Evolutionary conservation across 2,888 invertebrate genomes (phyloP), one percentile per base, ranked within the genome.

Genomic region (Volucella bombylans): DNA sequence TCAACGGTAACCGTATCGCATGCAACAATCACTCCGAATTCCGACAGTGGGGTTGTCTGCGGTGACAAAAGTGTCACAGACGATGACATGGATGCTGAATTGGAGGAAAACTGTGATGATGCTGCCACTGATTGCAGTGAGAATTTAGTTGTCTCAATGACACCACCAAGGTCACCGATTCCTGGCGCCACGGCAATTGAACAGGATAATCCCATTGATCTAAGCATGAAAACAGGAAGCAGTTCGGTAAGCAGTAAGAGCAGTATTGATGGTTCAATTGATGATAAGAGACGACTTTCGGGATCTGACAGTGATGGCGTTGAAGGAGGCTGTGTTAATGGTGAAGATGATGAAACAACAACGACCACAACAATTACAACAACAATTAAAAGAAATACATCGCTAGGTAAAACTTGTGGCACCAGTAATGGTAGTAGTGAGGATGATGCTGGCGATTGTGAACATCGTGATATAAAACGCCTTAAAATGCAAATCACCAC

Each of bases 171-270:
- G 52, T 92, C 92, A 4, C 94, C 93, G 9, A 54, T 85, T 0
- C 87, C 94, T 10, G 87, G 87, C n/a, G 68, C 71, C 11, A 92
- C 92, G 0, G 87, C 93, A 0, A 87, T 86, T 10, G 90, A 93
- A 0, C 95, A 96, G 89, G 96, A 96, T 87, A 94, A 95, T 89
- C 96, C 96, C 1, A 96, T 96, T 90, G 96, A 96, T 89, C 91
- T 96, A 86, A 96, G 96, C 47, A 95, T 96, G 92, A 95, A 95
- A 88, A 93, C 94, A 0, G 93, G 93, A 23, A 95, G 95, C 54
- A 89, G 90, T 71, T 89, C 90, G n/a, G 78, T 88, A 12, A 89
- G 89, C 73, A 87, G 87, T 54, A 88, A 89, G 49, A 88, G 89
- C 62, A 90, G 89, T 82, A 88, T 87, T 43, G 88, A 81, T n/a